Evolutionary conservation across 2,797 vertebrate species (phyloP).

Genomic region (Spinus pinus): DNA sequence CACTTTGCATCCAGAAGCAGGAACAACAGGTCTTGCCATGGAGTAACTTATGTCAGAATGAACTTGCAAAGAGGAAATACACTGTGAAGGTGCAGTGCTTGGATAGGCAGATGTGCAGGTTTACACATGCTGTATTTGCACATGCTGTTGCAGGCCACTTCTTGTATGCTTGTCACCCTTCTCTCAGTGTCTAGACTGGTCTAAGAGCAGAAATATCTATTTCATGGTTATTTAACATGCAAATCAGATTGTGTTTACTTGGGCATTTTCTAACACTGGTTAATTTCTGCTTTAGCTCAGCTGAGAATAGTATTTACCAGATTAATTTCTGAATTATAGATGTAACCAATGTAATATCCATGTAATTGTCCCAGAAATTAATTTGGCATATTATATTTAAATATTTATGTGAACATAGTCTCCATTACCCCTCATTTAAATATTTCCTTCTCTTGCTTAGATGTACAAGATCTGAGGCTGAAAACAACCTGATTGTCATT

Average conservation of each 20-base stretch:
- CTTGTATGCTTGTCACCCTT: background rate
- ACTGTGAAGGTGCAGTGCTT: accelerated
- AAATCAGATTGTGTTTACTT: background rate
- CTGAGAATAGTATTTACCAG: background rate
- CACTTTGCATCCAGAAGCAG: accelerated
- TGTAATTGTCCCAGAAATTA: conserved; percentile 34
- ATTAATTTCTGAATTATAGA: conserved; percentile 31
- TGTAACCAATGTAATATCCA: background rate
- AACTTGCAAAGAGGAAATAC: background rate
- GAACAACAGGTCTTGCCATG: background rate
- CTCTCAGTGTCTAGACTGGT: background rate
- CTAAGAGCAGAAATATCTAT: background rate
- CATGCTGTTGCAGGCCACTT: background rate
- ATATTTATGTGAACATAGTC: conserved; percentile 2
- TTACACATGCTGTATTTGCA: background rate
- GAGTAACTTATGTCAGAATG: background rate
- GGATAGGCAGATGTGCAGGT: background rate
- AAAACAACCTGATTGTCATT: background rate
- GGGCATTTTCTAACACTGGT: background rate
- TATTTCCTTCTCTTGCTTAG: background rate
- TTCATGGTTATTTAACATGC: background rate
- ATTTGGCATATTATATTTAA: conserved; percentile 21
- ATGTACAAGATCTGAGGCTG: background rate
- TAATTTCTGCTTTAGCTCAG: conserved; percentile 26
- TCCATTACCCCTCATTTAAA: background rate